Evolutionary conservation across 2,888 invertebrate species (phyloP), one percentile per base, ranked within the genome.

Genomic region (Pammene fasciana): DNA sequence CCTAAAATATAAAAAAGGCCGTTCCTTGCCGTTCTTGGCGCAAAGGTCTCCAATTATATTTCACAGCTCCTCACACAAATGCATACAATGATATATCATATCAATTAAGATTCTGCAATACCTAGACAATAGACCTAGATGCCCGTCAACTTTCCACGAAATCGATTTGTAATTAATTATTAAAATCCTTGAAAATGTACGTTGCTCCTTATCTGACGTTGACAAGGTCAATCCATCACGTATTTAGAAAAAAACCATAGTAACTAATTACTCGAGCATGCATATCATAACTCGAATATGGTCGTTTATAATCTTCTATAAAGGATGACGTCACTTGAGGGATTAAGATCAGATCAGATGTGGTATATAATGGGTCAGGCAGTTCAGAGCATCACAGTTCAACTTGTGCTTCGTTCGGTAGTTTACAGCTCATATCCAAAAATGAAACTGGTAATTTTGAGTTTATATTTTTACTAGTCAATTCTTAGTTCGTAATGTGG

Each of bases 391-490:
- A 77, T 74, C 81, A 83, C 81, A 82, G 80, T 82, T 77, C 73
- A 70, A 72, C 68, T 72, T 75, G 77, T 82, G 78, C 80, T 84
- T 81, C 79, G 78, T 81, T 83, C 75, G 78, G 78, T 75, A 72
- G 78, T 81, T 73, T 68, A 60, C 57, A 41, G 9, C 68, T 45
- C 34, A 54, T 14, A 38, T 68, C 72, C 76, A 88, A 85, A 61
- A 76, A 92, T 92, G 92, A 90, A 90, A 86, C 86, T 91, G 90
- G 92, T 92, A 90, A 90, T 52, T 64, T 73, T 72, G 43, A 66
- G 65, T 75, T 72, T 67, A 71, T 72, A 57, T 46, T 54, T 71
- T 60, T 9, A 68, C 57, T 57, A 38, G 57, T 45, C 36, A 9
- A 8, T 60, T 45, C 36, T 16, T 46, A 11, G 36, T 48, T 60